These are phyloP conservation scores for Willisornis vidua DNA, from an alignment of 2,113 vertebrate species.

Conservation along the genomic window DNA sequence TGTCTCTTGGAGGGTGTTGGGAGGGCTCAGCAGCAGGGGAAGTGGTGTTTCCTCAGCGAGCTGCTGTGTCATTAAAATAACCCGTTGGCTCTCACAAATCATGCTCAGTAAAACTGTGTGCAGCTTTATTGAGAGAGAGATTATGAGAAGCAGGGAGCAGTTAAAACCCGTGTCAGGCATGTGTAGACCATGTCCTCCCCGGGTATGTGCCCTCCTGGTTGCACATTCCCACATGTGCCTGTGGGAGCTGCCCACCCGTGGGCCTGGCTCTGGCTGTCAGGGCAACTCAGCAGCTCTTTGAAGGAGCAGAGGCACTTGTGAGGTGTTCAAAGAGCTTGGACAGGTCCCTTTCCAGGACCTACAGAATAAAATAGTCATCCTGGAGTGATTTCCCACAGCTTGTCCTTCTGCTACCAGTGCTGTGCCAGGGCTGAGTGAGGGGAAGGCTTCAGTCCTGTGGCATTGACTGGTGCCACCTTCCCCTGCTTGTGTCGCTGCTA, in stretches of 20 bases:
- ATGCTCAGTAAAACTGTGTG: fast-evolving
- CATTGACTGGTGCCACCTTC: neutral
- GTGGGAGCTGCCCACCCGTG: fast-evolving
- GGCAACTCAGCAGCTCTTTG: fast-evolving
- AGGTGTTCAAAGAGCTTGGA: neutral
- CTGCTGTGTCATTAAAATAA: neutral
- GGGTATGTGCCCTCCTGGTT: neutral
- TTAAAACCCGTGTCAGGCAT: neutral
- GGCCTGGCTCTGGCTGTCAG: fast-evolving
- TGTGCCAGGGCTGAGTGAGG: neutral
- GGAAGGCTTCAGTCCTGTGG: neutral
- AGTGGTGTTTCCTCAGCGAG: neutral
- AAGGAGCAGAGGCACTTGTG: neutral
- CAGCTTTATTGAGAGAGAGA: neutral
- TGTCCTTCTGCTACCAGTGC: neutral
- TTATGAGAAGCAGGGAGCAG: neutral
- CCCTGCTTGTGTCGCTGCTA: neutral
- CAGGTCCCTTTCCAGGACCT: neutral
- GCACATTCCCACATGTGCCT: fast-evolving
- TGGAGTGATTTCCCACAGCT: neutral
- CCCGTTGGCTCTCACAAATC: neutral
- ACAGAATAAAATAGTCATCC: too few species aligned
- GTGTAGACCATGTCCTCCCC: neutral
- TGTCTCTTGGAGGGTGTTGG: neutral
- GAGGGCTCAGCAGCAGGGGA: neutral